phyloP scores from a whole-genome alignment of 2,113 vertebrate genomes.

The Neogobius melanostomus region DNA sequence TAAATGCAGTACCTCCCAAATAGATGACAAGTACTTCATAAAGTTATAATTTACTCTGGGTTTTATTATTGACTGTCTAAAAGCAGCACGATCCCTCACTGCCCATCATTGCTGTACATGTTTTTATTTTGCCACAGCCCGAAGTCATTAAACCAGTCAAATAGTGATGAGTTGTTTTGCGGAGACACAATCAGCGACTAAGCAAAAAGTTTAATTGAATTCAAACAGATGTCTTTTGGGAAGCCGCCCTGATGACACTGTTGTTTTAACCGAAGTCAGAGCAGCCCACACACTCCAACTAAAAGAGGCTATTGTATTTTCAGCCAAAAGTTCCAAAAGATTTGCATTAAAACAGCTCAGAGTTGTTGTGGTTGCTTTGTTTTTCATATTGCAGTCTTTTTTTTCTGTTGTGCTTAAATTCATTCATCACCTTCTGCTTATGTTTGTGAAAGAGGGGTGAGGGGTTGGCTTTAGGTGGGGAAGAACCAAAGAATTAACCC shows the following conservation, averaged over 20 bases:
- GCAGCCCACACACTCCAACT: background rate
- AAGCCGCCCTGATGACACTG: background rate
- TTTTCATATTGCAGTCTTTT: too few relatives aligned
- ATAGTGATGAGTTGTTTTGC: conserved; percentile 13
- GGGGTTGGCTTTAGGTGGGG: too few relatives aligned
- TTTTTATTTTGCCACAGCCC: background rate
- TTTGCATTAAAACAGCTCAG: background rate
- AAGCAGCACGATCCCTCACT: background rate
- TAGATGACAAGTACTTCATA: background rate
- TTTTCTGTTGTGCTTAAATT: too few relatives aligned
- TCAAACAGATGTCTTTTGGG: conserved; percentile 19
- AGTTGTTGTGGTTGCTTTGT: too few relatives aligned
- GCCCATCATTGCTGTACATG: background rate
- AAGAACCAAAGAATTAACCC: too few relatives aligned
- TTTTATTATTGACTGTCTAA: background rate
- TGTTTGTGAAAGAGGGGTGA: too few relatives aligned
- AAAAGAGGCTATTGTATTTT: background rate
- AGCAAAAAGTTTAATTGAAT: conserved; percentile 39
- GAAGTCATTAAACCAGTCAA: conserved; percentile 5
- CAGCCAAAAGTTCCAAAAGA: background rate
- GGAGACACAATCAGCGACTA: conserved; percentile 15
- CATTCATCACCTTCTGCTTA: too few relatives aligned
- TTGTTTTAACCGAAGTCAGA: conserved; percentile 11
- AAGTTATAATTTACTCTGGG: background rate
- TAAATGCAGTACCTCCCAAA: background rate